Evolutionary conservation across 2,113 vertebrate genomes (phyloP).

Genomic region (Sus scrofa): DNA sequence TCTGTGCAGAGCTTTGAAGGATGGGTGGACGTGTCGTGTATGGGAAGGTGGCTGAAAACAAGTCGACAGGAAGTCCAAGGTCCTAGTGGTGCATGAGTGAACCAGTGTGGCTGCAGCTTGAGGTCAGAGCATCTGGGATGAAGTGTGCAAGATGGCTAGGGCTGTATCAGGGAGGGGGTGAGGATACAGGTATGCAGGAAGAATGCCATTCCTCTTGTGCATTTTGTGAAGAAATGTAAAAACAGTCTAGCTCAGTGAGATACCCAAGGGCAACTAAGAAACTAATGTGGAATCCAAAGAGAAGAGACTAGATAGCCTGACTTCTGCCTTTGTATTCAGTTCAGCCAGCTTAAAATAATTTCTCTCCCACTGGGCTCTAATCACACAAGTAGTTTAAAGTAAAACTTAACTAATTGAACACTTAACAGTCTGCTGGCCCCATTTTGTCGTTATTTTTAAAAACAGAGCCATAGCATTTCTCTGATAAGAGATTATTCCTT

Average conservation of each 20-base stretch:
- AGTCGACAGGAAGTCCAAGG: not conserved
- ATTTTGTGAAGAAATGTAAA: not conserved
- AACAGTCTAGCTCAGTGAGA: not conserved
- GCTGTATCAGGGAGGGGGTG: not conserved
- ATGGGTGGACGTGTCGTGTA: fast-evolving
- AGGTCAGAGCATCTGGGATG: not conserved
- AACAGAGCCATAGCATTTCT: not conserved
- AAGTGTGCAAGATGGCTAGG: not conserved
- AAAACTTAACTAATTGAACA: slow-evolving; percentile 36
- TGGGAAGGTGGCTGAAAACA: not conserved
- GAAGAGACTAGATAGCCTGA: not conserved
- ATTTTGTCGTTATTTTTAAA: not conserved
- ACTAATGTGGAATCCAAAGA: not conserved
- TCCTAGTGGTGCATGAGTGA: not conserved
- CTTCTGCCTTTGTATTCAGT: not conserved
- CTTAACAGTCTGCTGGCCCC: not conserved
- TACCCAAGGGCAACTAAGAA: not conserved
- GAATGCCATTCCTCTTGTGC: not conserved
- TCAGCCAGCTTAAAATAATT: slow-evolving; percentile 45
- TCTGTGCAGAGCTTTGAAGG: not conserved
- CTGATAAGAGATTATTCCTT: not conserved
- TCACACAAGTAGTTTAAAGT: not conserved
- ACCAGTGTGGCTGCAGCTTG: not conserved
- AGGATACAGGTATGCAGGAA: not conserved
- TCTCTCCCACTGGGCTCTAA: not conserved